Evolutionary conservation across 2,888 invertebrate species (phyloP).

Genomic region (Chymomyza fuscimana): DNA sequence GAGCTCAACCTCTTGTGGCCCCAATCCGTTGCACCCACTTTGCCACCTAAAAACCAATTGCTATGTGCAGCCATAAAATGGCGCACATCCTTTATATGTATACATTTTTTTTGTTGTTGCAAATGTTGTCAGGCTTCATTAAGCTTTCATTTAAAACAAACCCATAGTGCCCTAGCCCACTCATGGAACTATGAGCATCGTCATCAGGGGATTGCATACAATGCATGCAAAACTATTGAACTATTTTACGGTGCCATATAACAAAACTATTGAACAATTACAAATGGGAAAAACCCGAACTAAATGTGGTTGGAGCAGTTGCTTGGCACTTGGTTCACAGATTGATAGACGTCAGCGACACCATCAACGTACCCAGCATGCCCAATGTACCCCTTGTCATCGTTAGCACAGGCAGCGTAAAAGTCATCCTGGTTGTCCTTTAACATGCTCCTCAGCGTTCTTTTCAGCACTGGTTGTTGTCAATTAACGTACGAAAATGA

Average conservation of each 20-base stretch:
- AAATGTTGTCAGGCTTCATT: slow-evolving; percentile 59
- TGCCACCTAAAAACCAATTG: not conserved
- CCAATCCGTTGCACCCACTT: not conserved
- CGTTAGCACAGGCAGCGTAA: slow-evolving; percentile 12
- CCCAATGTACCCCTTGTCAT: slow-evolving; percentile 34
- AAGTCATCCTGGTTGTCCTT: slow-evolving; percentile 38
- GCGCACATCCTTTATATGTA: not conserved
- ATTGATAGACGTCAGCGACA: slow-evolving; percentile 72
- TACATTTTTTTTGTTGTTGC: not conserved
- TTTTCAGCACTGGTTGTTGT: slow-evolving; percentile 53
- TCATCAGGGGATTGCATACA: slow-evolving; percentile 30
- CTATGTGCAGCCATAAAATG: slow-evolving; percentile 12
- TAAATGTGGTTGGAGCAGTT: slow-evolving; percentile 8
- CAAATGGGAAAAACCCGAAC: not conserved
- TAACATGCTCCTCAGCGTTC: slow-evolving; percentile 26
- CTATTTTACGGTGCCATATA: slow-evolving; percentile 55
- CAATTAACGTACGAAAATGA: slow-evolving; percentile 77
- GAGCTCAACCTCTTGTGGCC: no score
- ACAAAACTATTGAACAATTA: slow-evolving; percentile 49
- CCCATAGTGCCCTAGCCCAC: slow-evolving; percentile 16
- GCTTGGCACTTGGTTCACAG: slow-evolving; percentile 42
- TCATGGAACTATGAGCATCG: not conserved
- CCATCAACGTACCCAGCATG: slow-evolving; percentile 46
- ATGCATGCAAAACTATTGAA: slow-evolving; percentile 68
- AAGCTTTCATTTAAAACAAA: slow-evolving; percentile 74